Percentiles rank a stretch among this genome's conserved stretches.
These are phyloP conservation scores for Noctua comes DNA, from an alignment of 2,888 invertebrate species.

Conservation along the genomic window DNA sequence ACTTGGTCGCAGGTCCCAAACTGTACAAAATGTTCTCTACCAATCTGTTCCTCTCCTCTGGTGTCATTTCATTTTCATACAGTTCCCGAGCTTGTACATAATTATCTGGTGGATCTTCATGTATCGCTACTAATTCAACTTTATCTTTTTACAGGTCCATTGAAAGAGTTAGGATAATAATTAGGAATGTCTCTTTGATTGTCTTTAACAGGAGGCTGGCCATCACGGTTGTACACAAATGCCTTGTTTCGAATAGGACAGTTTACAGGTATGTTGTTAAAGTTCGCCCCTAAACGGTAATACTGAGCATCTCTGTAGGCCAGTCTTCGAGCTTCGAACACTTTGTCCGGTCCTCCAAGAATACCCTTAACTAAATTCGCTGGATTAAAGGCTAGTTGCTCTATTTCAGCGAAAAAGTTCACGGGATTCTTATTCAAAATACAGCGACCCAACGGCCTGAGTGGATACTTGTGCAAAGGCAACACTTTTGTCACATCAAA, in stretches of 20 bases:
- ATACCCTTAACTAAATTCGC: too few species aligned
- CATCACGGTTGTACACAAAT: constrained; percentile 94
- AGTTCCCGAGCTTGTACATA: constrained; percentile 89
- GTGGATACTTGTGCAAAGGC: constrained; percentile 67
- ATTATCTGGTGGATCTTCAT: too few species aligned
- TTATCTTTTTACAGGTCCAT: constrained; percentile 91
- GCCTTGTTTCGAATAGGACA: constrained; percentile 94
- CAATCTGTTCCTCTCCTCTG: too few species aligned
- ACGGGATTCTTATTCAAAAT: too few species aligned
- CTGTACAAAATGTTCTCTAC: too few species aligned
- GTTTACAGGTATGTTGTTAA: constrained; percentile 97
- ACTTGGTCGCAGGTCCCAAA: too few species aligned
- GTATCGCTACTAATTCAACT: too few species aligned
- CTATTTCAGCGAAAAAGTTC: too few species aligned
- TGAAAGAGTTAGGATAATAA: constrained; percentile 98
- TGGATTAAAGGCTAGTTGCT: too few species aligned
- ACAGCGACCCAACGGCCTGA: too few species aligned
- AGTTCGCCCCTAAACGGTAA: constrained; percentile 96
- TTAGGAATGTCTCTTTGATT: constrained; percentile 97
- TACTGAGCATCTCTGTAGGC: constrained; percentile 96
- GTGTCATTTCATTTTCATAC: constrained; percentile 87
- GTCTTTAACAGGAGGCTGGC: constrained; percentile 92
- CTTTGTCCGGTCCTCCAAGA: constrained; percentile 94
- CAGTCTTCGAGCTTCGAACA: constrained; percentile 95
- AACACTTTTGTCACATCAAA: constrained; percentile 97